Evolutionary conservation across 2,888 invertebrate species (phyloP).

Genomic region (Nysson spinosus): DNA sequence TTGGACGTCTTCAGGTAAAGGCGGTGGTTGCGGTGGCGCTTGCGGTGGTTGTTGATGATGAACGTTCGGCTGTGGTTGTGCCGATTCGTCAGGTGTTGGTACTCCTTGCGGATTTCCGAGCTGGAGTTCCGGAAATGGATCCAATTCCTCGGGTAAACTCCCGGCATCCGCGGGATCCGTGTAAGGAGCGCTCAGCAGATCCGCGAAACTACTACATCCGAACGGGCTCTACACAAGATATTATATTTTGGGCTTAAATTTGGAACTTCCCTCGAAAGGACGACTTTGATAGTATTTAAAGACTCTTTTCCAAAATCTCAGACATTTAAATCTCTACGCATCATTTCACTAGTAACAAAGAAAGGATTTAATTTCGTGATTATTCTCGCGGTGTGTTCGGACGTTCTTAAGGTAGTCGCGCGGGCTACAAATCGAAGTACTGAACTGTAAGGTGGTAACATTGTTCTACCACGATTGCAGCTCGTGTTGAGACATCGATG

Average conservation of each 20-base stretch:
- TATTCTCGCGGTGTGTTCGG: constrained; percentile 3
- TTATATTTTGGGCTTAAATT: background rate
- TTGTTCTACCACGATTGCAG: constrained; percentile 54
- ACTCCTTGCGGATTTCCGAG: constrained; percentile 70
- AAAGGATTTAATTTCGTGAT: constrained; percentile 15
- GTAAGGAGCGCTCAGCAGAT: constrained; percentile 86
- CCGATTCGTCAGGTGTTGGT: constrained; percentile 66
- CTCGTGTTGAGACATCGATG: constrained; percentile 54
- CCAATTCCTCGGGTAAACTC: constrained; percentile 85
- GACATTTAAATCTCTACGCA: no score
- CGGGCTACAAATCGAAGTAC: constrained; percentile 50
- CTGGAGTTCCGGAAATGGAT: constrained; percentile 85
- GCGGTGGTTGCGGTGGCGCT: constrained; percentile 56
- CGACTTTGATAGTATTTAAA: no score
- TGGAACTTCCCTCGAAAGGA: background rate
- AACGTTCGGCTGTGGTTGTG: constrained; percentile 71
- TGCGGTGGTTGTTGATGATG: constrained; percentile 67
- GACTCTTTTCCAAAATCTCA: no score
- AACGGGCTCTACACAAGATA: constrained; percentile 77
- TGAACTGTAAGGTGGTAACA: constrained; percentile 58
- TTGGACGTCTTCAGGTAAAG: constrained; percentile 71
- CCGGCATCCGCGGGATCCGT: constrained; percentile 82
- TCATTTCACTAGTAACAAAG: no score
- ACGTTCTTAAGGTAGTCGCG: constrained; percentile 27
- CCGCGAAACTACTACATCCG: constrained; percentile 87